Base-by-base conservation (phyloP, 2,113 vertebrate species). In the Cynopterus brachyotis region DNA sequence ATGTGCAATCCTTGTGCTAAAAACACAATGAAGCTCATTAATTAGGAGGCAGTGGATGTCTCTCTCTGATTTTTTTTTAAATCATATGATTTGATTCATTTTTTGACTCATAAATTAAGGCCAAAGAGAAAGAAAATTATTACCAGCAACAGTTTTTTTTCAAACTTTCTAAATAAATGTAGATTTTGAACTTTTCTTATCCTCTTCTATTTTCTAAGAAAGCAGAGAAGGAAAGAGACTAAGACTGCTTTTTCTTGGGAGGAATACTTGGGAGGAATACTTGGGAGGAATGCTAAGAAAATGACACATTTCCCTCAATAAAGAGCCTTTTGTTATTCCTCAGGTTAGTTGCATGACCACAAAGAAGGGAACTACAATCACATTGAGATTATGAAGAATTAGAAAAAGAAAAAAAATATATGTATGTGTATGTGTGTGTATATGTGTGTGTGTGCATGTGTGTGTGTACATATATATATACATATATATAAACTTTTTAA, bases 251-350 rank as follows among this genome's bases (percentile, higher is more conserved):
- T 87, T 89, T 47, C 42, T 66, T 45, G 26, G 20, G 59, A 90
- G 19, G 35, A 78, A 57, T n/a, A 64, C 5, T 45, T 75, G 78
- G 17, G 59, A 79, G 42, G 94, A 83, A 84, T n/a, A 64, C 5
- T 45, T 75, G 78, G 17, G 59, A 79, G 42, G 94, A 83, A 84
- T 62, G 15, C 64, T 55, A 67, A 82, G 85, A 94, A 70, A 96
- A 80, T 28, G 76, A 20, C 5, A 2, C 6, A 42, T 15, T 91
- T 78, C 88, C 69, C 80, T 35, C 42, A 79, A 2, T 37, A 67
- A 55, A 89, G 80, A 73, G 28, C 1, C 19, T 30, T 91, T 47
- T 50, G 47, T 32, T 30, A 12, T 81, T 76, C 24, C 50, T 80
- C 28, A 9, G 24, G 17, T 64, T 76, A 72, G 19, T 32, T 67